Base-by-base conservation (phyloP, 2,113 vertebrate genomes). In the Pipa parva region DNA sequence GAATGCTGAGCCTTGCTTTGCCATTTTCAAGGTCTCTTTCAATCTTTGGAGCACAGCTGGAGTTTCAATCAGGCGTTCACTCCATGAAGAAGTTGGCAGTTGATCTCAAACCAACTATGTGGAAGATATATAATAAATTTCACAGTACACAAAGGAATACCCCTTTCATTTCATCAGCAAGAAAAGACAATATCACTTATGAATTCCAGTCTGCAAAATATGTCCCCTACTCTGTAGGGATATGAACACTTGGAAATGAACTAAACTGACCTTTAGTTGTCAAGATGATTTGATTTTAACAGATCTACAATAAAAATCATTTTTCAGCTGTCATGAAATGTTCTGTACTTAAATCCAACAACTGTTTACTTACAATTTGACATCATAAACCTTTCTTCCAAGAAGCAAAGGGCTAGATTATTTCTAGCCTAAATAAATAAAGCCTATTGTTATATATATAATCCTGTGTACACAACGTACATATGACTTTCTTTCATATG, bases 11-110 rank as follows among this genome's bases (percentile, higher is more conserved):
- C 79, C 80, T 83, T 76, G 76, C 81, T 77, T 85, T 81, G 79
- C 77, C 82, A 80, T 83, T 86, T 83, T 78, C 81, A 83, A 87
- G 85, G 83, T 85, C 80, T 81, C 77, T 88, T 84, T 85, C 78
- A 87, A 79, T 80, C 65, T 79, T 75, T 72, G 75, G 75, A 78
- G 84, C 85, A 74, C 83, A 87, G 83, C 80, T 83, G 79, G 80
- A 1, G 21, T 79, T 85, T 86, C 82, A 77, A 77, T 87, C 84
- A 83, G 75, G 75, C 79, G 79, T 77, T 84, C 75, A 82, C 61
- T 80, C 78, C 42, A 13, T 78, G 80, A 85, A 84, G 80, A 78
- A 79, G 75, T 74, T 78, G 81, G 76, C 83, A 78, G 76, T 75
- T 74, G 75, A 78, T 80, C 77, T 74, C 71, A 72, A 77, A 75